A percentile compares a stretch with the other conserved stretches of the same genome.
Conservation (phyloP, 2,113 vertebrate species). For the Alexandromys fortis region DNA sequence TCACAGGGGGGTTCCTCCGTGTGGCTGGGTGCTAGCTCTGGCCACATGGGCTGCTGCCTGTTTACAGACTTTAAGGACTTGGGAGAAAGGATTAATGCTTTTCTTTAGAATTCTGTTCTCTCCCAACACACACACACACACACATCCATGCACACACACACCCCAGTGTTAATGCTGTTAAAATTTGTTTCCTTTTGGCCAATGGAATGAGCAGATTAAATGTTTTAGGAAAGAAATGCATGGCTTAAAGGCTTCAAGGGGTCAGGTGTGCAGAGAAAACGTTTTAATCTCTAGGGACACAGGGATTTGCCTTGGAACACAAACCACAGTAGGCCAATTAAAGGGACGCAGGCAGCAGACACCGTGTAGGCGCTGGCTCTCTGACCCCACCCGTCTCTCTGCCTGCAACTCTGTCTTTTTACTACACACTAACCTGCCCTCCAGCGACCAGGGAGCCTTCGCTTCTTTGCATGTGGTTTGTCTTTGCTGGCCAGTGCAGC, state of each 20-base stretch:
- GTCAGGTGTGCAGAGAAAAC: background rate
- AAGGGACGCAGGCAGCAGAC: background rate
- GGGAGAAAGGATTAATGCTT: background rate
- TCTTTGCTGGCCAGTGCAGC: background rate
- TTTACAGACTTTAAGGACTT: background rate
- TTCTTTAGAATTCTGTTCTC: slow-evolving; percentile 20
- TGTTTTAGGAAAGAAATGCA: slow-evolving; percentile 2
- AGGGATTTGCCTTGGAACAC: background rate
- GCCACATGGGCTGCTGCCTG: background rate
- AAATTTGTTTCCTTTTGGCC: background rate
- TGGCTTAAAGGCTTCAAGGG: background rate
- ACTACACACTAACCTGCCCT: accelerated
- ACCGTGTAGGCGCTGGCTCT: background rate
- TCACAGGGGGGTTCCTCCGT: background rate
- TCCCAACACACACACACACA: background rate
- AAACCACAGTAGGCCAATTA: background rate
- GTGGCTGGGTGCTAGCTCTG: background rate
- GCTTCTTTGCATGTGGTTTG: background rate
- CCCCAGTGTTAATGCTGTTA: background rate
- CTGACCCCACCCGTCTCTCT: accelerated
- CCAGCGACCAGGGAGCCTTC: background rate
- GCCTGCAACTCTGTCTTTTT: background rate
- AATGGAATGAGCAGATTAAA: background rate
- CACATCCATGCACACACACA: background rate
- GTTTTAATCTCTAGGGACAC: background rate